Evolutionary conservation across 2,113 vertebrate genomes (phyloP).

Genomic region (Pelecanus crispus): DNA sequence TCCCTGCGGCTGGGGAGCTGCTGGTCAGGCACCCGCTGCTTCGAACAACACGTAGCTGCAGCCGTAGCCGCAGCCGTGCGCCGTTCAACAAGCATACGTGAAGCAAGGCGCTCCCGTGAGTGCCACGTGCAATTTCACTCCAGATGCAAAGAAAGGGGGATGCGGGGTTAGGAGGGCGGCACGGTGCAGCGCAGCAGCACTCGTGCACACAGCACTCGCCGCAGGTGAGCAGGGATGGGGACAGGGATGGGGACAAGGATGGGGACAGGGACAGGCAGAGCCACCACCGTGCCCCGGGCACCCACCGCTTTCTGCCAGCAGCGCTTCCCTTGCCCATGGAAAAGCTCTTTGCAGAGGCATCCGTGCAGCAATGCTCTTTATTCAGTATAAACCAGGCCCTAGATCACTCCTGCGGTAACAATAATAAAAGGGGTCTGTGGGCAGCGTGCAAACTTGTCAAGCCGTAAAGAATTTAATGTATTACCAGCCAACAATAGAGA

Average conservation of each 20-base stretch:
- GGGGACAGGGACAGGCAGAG: neutral
- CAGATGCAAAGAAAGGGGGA: neutral
- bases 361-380: neutral
- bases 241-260: neutral
- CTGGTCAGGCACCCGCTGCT: neutral
- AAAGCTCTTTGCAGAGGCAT: neutral
- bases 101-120: neutral
- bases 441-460: neutral
- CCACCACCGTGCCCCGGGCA: accelerated
- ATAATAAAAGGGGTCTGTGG: neutral
- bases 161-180: accelerated
- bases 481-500: neutral
- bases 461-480: neutral
- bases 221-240: neutral
- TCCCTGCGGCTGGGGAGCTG: neutral
- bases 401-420: accelerated
- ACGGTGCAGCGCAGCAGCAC: too few species aligned
- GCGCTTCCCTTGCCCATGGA: accelerated
- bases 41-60: neutral
- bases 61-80: too few species aligned
- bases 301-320: neutral
- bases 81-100: accelerated
- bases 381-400: neutral
- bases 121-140: too few species aligned
- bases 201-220: accelerated